Percentiles rank a stretch among this genome's conserved stretches.
Evolutionary conservation across 2,113 vertebrate genomes (phyloP).

Genomic region (Cryptomyrus ogoouensis): DNA sequence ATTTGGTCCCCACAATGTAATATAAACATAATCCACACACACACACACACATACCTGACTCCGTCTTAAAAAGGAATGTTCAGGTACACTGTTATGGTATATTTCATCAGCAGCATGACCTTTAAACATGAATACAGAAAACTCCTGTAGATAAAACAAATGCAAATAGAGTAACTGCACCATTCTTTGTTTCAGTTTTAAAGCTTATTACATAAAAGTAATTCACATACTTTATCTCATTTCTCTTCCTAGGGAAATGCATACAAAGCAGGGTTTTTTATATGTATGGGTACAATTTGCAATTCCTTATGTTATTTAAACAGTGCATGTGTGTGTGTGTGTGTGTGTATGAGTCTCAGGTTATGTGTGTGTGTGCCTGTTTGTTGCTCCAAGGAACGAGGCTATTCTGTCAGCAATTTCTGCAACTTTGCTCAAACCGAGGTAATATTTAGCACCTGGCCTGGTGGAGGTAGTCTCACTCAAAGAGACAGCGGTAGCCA

Average conservation of each 20-base stretch:
- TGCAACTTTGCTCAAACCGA: no score
- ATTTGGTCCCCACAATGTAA: no score
- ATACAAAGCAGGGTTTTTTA: background rate
- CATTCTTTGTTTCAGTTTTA: background rate
- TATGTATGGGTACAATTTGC: background rate
- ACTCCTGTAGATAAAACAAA: background rate
- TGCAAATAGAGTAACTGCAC: background rate
- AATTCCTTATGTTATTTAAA: background rate
- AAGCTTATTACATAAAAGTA: background rate
- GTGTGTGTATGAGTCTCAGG: background rate
- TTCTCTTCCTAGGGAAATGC: background rate
- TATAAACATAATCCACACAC: no score
- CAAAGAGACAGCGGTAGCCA: background rate
- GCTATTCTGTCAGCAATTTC: conserved; percentile 1
- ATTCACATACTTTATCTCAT: background rate
- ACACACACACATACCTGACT: background rate
- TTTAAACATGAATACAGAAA: background rate
- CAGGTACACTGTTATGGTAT: background rate
- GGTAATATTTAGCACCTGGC: background rate
- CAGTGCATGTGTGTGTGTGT: background rate
- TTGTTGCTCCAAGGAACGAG: background rate
- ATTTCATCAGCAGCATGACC: background rate
- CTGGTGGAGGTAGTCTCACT: background rate
- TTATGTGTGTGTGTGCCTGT: background rate
- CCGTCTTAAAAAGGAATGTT: no score